Base-by-base conservation (phyloP, 2,888 invertebrate genomes). In the Rhogogaster chlorosoma region DNA sequence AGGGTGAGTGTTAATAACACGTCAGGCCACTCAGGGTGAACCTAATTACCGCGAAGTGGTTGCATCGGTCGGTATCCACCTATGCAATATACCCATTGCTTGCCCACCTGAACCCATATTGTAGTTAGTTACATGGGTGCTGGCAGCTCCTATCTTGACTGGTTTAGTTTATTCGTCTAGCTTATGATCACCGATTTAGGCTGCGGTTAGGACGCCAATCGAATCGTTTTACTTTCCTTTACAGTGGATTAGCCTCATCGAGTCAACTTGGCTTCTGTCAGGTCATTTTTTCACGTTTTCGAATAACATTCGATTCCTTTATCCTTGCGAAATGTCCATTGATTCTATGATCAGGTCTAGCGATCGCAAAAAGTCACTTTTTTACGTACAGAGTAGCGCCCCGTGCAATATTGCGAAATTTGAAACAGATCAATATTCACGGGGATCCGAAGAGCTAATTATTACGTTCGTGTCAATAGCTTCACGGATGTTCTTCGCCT, bases 1-100 rank as follows among this genome's bases (percentile, higher is more conserved):
- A 18, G 80, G 80, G 57, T 80, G 80, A 80, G 80, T 80, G 80
- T 80, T 80, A 80, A 80, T 80, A 80, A 80, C 80, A 80, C 80
- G 80, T 80, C 61, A 61, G 80, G 80, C 49, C 80, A 80, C 80
- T 80, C 80, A 38, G 80, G 61, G 80, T 38, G 80, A 80, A 80
- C 80, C 80, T 80, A 80, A 80, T 80, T 80, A 80, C 61, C 61
- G 38, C 80, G 80, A 80, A 80, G 80, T 80, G 80, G 80, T 80
- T 80, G 80, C 80, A 80, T 80, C 80, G 80, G 80, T 57, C 32
- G 61, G 57, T 80, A 80, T 22, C 57, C 38, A 49, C 53, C 32
- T 75, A 45, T 61, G 18, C 29, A 32, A 12, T 36, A 12, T 80
- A 38, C 36, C 38, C 80, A 80, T 61, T 80, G 80, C 57, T 57